Evolutionary conservation across 2,113 vertebrate species (phyloP).

Genomic region (Tyrannus savana): DNA sequence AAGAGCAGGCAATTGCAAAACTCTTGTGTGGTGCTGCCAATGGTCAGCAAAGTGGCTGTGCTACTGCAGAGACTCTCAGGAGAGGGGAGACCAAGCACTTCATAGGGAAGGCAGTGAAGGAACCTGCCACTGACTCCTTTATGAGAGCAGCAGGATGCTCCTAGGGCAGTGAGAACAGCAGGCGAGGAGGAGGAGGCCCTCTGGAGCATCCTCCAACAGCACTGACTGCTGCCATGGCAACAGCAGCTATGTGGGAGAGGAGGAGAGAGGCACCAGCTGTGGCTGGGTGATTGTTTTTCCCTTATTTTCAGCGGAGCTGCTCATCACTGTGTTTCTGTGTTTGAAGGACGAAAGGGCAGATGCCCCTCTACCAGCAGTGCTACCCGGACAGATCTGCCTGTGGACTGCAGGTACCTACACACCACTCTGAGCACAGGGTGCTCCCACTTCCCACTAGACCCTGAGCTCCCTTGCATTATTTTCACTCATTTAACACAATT

Average conservation of each 20-base stretch:
- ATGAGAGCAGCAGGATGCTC: neutral
- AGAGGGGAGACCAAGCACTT: neutral
- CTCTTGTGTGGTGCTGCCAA: neutral
- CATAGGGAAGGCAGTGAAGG: neutral
- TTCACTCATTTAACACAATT: neutral
- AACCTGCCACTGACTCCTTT: neutral
- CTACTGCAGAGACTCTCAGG: neutral
- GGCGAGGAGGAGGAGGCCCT: neutral
- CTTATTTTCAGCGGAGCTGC: neutral
- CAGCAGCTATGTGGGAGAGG: neutral
- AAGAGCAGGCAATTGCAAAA: neutral
- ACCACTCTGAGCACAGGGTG: neutral
- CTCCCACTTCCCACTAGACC: neutral
- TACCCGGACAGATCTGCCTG: neutral
- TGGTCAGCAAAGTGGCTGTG: neutral
- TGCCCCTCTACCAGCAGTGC: neutral
- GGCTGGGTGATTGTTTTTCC: neutral
- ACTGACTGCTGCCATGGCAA: conserved; percentile 53
- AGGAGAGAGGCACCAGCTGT: conserved; percentile 44
- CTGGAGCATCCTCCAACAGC: neutral
- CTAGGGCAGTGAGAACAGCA: neutral
- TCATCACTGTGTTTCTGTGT: neutral
- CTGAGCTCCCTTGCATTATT: neutral
- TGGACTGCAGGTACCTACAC: neutral
- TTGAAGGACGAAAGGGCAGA: conserved; percentile 1